These are phyloP conservation scores for Varanus salvator DNA, from an alignment of 2,113 vertebrate species.

Conservation along the genomic window DNA sequence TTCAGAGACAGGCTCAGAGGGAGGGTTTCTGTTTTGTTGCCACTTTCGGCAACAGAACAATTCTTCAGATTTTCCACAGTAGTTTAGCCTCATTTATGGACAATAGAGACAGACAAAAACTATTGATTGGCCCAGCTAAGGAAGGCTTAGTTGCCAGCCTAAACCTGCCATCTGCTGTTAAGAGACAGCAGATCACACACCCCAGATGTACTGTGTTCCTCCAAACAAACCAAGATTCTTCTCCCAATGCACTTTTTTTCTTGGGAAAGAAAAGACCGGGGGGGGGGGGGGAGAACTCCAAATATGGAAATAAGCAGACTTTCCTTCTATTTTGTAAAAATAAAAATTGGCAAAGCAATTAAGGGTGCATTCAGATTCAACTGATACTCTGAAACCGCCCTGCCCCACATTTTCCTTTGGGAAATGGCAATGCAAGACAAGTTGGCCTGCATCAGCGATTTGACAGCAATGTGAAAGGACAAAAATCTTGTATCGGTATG, in stretches of 20 bases:
- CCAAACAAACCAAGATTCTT: constrained; percentile 73
- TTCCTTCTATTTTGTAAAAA: constrained; percentile 59
- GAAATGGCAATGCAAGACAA: constrained; percentile 65
- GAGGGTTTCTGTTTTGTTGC: constrained; percentile 34
- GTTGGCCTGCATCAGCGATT: constrained; percentile 63
- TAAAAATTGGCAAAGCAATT: constrained; percentile 62
- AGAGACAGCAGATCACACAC: constrained; percentile 76
- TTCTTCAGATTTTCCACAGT: constrained; percentile 77
- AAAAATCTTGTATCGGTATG: constrained; percentile 48
- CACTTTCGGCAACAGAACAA: constrained; percentile 32
- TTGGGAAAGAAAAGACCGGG: constrained; percentile 33
- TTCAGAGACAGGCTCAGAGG: constrained; percentile 46
- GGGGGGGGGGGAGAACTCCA: constrained; percentile 27
- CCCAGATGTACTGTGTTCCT: constrained; percentile 76
- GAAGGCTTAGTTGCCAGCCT: constrained; percentile 72
- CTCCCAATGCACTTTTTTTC: constrained; percentile 13
- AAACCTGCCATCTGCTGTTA: constrained; percentile 84
- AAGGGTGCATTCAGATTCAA: constrained; percentile 42
- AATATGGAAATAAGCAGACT: constrained; percentile 62
- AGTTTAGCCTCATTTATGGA: constrained; percentile 61
- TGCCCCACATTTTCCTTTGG: constrained; percentile 45
- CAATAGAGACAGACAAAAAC: constrained; percentile 57
- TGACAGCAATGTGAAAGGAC: constrained; percentile 68
- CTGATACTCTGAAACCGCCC: not conserved
- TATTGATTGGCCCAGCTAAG: constrained; percentile 69